Conservation (phyloP, 2,888 invertebrate species). For the Mamestra brassicae region DNA sequence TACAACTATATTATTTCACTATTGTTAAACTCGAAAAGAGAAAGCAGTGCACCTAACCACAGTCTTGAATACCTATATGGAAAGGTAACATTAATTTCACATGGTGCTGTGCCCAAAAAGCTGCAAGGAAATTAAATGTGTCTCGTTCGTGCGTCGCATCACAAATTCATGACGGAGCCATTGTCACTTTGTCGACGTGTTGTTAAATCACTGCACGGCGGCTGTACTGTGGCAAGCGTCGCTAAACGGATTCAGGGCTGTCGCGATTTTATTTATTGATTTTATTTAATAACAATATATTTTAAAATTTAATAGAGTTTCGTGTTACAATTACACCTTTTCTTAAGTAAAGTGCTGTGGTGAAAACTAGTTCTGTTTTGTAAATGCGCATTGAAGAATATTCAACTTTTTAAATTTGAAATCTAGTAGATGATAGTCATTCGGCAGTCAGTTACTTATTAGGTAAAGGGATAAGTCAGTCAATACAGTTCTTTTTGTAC, state of each 20-base stretch:
- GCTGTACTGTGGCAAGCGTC: constrained; percentile 36
- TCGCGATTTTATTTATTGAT: not conserved
- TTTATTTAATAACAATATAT: no score
- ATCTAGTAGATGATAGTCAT: no score
- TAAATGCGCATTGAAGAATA: no score
- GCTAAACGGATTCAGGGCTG: constrained; percentile 37
- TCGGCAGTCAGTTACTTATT: no score
- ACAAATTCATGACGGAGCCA: constrained; percentile 23
- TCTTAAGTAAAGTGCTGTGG: no score
- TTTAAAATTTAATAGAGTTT: no score
- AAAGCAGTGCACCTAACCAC: not conserved
- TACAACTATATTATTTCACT: not conserved
- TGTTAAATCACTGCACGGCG: constrained; percentile 45
- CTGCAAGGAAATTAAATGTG: constrained; percentile 31
- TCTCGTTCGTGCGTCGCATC: constrained; percentile 34
- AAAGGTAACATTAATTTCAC: constrained; percentile 16
- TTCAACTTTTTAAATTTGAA: no score
- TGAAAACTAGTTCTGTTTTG: no score
- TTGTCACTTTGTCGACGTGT: constrained; percentile 41
- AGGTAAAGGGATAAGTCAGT: no score
- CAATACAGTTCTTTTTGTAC: no score
- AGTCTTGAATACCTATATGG: constrained; percentile 15
- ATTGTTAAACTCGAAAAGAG: not conserved
- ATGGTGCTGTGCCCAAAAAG: constrained; percentile 26
- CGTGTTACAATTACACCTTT: no score